Percentiles rank a stretch among this genome's conserved stretches.
Evolutionary conservation across 2,888 invertebrate species (phyloP).

Genomic region (Archips xylosteana): DNA sequence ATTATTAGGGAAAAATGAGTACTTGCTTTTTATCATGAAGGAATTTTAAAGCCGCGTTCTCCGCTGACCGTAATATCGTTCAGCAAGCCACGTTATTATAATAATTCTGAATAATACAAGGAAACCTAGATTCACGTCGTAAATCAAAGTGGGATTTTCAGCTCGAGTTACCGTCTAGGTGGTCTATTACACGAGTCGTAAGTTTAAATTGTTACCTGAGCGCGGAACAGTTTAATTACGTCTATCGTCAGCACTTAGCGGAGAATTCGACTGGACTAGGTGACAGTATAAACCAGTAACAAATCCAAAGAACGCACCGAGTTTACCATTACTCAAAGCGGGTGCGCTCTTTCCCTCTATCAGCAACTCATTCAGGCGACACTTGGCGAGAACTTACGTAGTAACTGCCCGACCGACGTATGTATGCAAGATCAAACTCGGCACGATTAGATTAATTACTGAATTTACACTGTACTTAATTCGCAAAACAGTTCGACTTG

Average conservation of each 20-base stretch:
- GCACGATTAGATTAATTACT: not conserved
- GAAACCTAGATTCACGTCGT: constrained; percentile 24
- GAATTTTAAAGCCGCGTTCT: not conserved
- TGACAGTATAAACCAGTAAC: constrained; percentile 2
- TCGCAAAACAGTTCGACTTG: constrained; percentile 8
- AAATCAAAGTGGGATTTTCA: constrained; percentile 36
- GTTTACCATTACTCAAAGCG: not conserved
- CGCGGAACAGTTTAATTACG: constrained; percentile 33
- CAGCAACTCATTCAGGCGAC: not conserved
- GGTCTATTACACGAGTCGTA: constrained; percentile 38
- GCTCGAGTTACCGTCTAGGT: constrained; percentile 18
- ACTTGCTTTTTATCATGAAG: not conserved
- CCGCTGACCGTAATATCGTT: constrained; percentile 29
- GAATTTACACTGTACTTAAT: constrained; percentile 11
- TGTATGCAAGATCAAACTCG: not conserved
- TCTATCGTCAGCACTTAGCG: constrained; percentile 35
- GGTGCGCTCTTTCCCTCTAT: not conserved
- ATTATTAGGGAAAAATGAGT: no score
- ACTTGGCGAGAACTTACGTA: not conserved
- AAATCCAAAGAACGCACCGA: not conserved
- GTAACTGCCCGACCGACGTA: not conserved
- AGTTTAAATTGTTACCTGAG: constrained; percentile 34
- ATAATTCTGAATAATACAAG: constrained; percentile 36
- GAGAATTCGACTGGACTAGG: constrained; percentile 27
- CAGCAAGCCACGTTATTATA: constrained; percentile 23